phyloP scores from a whole-genome alignment of 2,113 vertebrate species.

The Geothlypis trichas region DNA sequence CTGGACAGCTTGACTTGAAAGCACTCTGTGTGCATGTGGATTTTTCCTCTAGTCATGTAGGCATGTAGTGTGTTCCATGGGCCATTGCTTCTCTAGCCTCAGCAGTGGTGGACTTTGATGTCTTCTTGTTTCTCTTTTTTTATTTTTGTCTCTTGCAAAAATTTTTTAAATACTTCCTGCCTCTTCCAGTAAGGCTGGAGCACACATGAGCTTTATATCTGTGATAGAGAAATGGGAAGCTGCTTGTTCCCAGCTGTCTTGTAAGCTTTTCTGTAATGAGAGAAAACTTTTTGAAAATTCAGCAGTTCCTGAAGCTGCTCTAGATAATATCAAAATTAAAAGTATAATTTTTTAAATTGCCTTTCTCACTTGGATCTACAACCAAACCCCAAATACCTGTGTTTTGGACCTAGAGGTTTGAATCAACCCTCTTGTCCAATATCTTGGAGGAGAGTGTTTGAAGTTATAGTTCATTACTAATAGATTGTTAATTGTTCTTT shows the following conservation, averaged over 20 bases:
- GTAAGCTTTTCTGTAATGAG: not conserved
- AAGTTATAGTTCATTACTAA: not conserved
- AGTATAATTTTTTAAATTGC: fast-evolving
- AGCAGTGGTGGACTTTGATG: not conserved
- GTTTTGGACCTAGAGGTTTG: not conserved
- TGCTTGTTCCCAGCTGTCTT: not conserved
- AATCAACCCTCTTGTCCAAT: not conserved
- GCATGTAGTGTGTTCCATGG: not conserved
- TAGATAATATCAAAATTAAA: not conserved
- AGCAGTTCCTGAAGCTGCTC: not conserved
- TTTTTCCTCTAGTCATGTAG: not conserved
- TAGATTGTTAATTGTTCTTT: not conserved
- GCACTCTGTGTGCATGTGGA: not conserved
- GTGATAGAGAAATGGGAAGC: not conserved
- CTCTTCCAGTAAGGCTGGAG: not conserved
- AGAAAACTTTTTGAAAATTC: not conserved
- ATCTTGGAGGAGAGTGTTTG: not conserved
- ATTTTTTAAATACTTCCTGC: not conserved
- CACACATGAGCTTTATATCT: not conserved
- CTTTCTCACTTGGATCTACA: not conserved
- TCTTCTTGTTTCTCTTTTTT: not conserved
- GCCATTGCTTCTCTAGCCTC: not conserved
- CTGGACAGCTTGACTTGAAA: slow-evolving; percentile 19
- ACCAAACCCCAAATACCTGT: not conserved
- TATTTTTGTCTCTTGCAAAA: not conserved